A percentile compares a stretch with the other conserved stretches of the same genome.
Conservation (phyloP, 2,888 invertebrate genomes). For the Idaea aversata region DNA sequence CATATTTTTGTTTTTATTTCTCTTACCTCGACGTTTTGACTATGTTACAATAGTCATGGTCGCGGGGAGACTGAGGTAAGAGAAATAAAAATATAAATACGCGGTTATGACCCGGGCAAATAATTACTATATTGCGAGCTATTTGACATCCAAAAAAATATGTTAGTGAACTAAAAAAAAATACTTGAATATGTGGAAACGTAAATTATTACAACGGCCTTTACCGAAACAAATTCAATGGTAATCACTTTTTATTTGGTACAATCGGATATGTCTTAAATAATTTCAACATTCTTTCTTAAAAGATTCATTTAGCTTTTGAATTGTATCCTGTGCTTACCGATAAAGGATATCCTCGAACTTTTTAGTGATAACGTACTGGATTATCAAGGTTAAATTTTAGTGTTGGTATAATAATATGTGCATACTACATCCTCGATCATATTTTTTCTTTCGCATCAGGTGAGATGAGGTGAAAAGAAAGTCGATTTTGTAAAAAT, state of each 20-base stretch:
- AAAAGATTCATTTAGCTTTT: constrained; percentile 8
- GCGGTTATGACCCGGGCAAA: no score
- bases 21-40: no score
- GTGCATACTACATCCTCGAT: no score
- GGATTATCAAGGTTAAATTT: constrained; percentile 15
- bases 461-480: no score
- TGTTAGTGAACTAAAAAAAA: neutral
- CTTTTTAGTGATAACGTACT: constrained; percentile 5
- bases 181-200: neutral
- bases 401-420: neutral
- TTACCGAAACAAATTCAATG: neutral
- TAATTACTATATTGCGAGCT: no score
- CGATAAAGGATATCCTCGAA: constrained; percentile 19
- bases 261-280: neutral
- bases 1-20: no score
- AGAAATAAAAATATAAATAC: no score
- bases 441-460: no score
- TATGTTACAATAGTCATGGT: no score
- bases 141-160: neutral
- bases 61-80: no score
- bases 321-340: constrained; percentile 16
- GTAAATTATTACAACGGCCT: neutral
- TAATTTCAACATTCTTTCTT: constrained; percentile 3
- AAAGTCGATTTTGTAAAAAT: no score
- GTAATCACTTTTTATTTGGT: neutral